Conservation (phyloP, 2,113 vertebrate genomes). For the Ginglymostoma cirratum region DNA sequence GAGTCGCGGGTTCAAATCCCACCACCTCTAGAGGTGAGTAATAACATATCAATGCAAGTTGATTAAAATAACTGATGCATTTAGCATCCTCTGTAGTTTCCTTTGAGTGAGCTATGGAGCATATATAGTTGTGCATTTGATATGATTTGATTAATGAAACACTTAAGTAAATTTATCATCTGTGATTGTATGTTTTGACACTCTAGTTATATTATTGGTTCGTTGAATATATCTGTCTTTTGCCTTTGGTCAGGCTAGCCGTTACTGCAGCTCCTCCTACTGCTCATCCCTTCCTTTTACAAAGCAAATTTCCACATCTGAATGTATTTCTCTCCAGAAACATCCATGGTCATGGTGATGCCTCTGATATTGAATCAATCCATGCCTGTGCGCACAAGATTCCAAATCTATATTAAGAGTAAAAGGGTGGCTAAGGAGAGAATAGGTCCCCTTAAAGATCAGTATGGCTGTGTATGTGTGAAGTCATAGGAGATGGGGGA, state of each 20-base stretch:
- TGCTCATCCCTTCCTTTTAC: neutral
- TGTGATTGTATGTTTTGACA: neutral
- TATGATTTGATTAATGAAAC: neutral
- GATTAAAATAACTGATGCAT: neutral
- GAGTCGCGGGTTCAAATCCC: too few relatives aligned
- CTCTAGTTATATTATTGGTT: neutral
- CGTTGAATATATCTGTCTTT: neutral
- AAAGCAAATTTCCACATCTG: neutral
- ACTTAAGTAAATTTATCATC: neutral
- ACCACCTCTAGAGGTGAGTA: too few relatives aligned
- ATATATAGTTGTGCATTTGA: neutral
- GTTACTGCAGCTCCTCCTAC: neutral
- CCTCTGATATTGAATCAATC: too few relatives aligned
- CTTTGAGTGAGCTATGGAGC: neutral
- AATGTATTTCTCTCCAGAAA: neutral
- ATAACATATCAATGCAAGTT: too few relatives aligned
- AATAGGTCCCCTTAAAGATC: too few relatives aligned
- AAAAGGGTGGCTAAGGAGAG: too few relatives aligned
- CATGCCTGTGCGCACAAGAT: too few relatives aligned
- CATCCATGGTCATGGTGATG: neutral
- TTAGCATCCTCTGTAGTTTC: neutral
- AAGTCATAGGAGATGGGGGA: too few relatives aligned
- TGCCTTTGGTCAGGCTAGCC: neutral
- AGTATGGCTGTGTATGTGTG: too few relatives aligned
- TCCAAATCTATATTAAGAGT: too few relatives aligned